Percentiles rank a stretch among this genome's conserved stretches.
phyloP scores from a whole-genome alignment of 2,113 vertebrate genomes.

The Cygnus buccinator region DNA sequence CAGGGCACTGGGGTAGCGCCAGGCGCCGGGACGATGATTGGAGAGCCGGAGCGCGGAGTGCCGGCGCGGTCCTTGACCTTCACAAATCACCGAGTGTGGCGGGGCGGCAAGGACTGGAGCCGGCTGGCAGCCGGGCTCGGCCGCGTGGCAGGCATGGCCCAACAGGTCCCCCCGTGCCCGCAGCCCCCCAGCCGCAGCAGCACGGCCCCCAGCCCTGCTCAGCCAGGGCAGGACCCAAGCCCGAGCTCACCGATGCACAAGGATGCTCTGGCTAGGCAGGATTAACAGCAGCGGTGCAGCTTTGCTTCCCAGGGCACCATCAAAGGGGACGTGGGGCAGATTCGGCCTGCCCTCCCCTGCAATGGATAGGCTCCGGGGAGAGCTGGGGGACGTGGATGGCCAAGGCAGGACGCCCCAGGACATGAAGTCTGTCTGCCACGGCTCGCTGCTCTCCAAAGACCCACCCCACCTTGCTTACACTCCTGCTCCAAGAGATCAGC shows the following conservation, averaged over 20 bases:
- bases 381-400: neutral
- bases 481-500: neutral
- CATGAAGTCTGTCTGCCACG: neutral
- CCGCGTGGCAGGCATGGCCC: accelerated
- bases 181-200: neutral
- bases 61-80: slow-evolving; percentile 14
- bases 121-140: slow-evolving; percentile 23
- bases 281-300: neutral
- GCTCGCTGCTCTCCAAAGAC: neutral
- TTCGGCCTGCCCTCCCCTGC: neutral
- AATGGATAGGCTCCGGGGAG: neutral
- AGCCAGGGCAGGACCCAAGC: too few species aligned
- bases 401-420: neutral
- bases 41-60: neutral
- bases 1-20: neutral
- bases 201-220: accelerated
- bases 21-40: neutral
- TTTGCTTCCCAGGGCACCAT: too few species aligned
- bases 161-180: neutral
- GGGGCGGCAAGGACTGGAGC: neutral
- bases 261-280: neutral
- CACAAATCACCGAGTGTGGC: slow-evolving; percentile 48
- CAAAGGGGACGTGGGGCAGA: too few species aligned
- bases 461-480: accelerated
- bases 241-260: too few species aligned